These are phyloP conservation scores for Anser cygnoides DNA, from an alignment of 2,113 vertebrate species.

Conservation along the genomic window DNA sequence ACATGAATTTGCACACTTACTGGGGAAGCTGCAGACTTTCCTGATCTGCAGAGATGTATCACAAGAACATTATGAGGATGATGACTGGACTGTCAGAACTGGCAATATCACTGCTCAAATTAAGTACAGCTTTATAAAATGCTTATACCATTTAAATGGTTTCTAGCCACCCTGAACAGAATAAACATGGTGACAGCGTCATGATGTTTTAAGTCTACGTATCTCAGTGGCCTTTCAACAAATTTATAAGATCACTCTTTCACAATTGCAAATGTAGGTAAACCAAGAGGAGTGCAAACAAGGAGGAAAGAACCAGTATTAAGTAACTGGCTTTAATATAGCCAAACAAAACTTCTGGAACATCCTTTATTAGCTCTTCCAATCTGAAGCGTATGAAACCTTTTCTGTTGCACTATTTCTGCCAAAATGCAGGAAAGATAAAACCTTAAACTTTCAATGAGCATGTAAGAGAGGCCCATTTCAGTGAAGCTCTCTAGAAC, in stretches of 20 bases:
- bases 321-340: background rate
- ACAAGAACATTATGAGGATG: background rate
- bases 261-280: background rate
- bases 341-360: background rate
- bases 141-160: background rate
- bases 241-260: background rate
- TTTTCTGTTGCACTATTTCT: background rate
- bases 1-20: conserved; percentile 18
- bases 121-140: background rate
- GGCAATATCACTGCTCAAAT: background rate
- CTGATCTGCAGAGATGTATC: background rate
- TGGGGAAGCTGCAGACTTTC: background rate
- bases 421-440: background rate
- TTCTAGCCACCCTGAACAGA: background rate
- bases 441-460: background rate
- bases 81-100: background rate
- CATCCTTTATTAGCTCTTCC: background rate
- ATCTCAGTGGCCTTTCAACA: background rate
- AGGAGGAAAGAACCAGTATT: background rate
- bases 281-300: background rate
- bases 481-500: background rate
- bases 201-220: background rate
- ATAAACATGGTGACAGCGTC: background rate
- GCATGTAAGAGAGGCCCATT: background rate
- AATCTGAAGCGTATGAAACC: background rate